phyloP scores from a whole-genome alignment of 2,888 invertebrate species.

The Hofmannophila pseudospretella region DNA sequence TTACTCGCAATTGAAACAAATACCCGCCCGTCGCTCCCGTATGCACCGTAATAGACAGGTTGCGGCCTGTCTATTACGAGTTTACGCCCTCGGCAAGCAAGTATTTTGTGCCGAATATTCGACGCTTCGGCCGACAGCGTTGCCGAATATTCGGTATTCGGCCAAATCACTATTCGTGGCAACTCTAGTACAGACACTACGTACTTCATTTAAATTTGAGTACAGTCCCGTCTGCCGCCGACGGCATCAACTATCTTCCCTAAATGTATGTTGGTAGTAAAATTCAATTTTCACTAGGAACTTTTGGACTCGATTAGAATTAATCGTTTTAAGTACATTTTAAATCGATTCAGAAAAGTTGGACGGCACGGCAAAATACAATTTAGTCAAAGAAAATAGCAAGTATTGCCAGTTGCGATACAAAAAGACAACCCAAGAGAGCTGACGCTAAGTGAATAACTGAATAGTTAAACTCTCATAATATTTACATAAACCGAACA shows the following conservation, averaged over 20 bases:
- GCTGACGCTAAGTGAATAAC: constrained; percentile 72
- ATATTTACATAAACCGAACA: constrained; percentile 74
- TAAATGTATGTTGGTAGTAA: constrained; percentile 14
- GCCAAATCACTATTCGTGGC: too few species aligned
- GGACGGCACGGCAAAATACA: constrained; percentile 26
- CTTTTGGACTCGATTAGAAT: constrained; percentile 40
- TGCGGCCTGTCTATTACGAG: too few species aligned
- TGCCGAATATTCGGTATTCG: too few species aligned
- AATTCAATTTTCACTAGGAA: constrained; percentile 40
- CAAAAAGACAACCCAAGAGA: constrained; percentile 62
- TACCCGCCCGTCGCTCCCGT: too few species aligned
- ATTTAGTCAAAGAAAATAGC: constrained; percentile 32
- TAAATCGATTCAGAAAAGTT: constrained; percentile 49
- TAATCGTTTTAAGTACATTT: constrained; percentile 50
- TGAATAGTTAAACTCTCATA: constrained; percentile 75
- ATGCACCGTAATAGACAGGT: too few species aligned
- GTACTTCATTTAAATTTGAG: constrained; percentile 9
- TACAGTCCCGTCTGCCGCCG: constrained; percentile 3
- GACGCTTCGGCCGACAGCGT: too few species aligned
- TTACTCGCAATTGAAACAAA: too few species aligned
- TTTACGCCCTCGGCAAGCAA: too few species aligned
- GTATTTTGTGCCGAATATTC: too few species aligned
- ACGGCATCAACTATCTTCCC: constrained; percentile 9
- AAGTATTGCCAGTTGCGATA: constrained; percentile 48
- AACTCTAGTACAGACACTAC: too few species aligned